Percentiles rank a stretch among this genome's conserved stretches.
Evolutionary conservation across 2,888 invertebrate genomes (phyloP).

Genomic region (Amphimallon solstitiale): DNA sequence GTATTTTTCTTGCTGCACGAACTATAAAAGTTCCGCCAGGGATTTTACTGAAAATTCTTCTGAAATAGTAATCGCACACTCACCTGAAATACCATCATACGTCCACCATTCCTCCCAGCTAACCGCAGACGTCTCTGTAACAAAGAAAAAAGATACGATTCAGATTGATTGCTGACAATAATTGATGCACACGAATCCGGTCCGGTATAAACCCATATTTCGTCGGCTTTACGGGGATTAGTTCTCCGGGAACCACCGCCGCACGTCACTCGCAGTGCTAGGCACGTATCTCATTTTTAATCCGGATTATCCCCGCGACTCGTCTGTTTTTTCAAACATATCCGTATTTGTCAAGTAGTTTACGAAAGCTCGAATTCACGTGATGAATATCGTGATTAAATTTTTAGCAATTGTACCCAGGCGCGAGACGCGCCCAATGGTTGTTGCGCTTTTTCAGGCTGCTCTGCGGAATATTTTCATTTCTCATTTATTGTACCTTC

Average conservation of each 20-base stretch:
- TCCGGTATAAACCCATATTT: constrained; percentile 57
- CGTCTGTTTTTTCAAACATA: constrained; percentile 49
- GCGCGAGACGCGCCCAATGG: not conserved
- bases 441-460: not conserved
- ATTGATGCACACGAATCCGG: constrained; percentile 55
- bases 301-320: constrained; percentile 58
- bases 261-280: constrained; percentile 54
- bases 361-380: constrained; percentile 36
- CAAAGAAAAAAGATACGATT: constrained; percentile 58
- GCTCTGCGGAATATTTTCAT: constrained; percentile 8
- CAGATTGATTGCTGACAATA: constrained; percentile 57
- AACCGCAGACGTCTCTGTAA: constrained; percentile 78
- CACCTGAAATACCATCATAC: constrained; percentile 94
- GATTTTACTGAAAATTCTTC: constrained; percentile 16
- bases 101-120: constrained; percentile 98
- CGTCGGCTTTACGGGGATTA: constrained; percentile 58
- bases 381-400: constrained; percentile 39
- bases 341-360: constrained; percentile 46
- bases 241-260: constrained; percentile 50
- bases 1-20: not conserved
- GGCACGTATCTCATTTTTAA: constrained; percentile 63
- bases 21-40: constrained; percentile 26
- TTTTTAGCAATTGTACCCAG: constrained; percentile 30
- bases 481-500: constrained; percentile 17
- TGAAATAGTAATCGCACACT: constrained; percentile 57